These are phyloP conservation scores for Pogonomyrmex barbatus DNA, from an alignment of 1,140 invertebrate species.

Conservation along the genomic window DNA sequence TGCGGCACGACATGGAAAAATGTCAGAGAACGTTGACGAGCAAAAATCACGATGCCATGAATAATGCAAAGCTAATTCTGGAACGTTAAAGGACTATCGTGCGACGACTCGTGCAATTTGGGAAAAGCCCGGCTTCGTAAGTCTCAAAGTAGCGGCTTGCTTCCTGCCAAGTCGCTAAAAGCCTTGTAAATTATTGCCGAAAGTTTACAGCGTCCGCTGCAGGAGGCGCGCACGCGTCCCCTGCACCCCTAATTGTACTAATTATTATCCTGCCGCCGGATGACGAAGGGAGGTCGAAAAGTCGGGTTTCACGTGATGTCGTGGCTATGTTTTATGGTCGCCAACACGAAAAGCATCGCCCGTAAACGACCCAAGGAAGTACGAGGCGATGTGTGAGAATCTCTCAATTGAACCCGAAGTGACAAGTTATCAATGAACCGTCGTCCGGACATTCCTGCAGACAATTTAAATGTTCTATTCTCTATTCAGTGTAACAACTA, in stretches of 20 bases:
- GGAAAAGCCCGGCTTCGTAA: slow-evolving; percentile 52
- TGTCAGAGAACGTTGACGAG: slow-evolving; percentile 31
- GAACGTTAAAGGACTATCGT: slow-evolving; percentile 53
- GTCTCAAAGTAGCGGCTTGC: slow-evolving; percentile 36
- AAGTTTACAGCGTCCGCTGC: slow-evolving; percentile 68
- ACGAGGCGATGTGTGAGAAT: slow-evolving; percentile 44
- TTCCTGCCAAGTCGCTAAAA: slow-evolving; percentile 66
- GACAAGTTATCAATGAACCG: not conserved
- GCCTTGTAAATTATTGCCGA: slow-evolving; percentile 73
- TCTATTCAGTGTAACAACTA: not conserved
- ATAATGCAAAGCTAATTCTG: slow-evolving; percentile 50
- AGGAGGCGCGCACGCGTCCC: slow-evolving; percentile 49
- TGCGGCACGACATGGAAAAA: not conserved
- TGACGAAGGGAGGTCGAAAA: slow-evolving; percentile 30
- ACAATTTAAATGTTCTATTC: not conserved
- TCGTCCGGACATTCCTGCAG: not conserved
- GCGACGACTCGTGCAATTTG: slow-evolving; percentile 57
- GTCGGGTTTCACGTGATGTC: slow-evolving; percentile 68
- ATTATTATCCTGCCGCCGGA: slow-evolving; percentile 76
- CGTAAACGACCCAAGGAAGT: slow-evolving; percentile 14
- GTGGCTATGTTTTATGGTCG: slow-evolving; percentile 63
- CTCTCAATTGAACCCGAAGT: slow-evolving; percentile 25
- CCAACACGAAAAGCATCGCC: slow-evolving; percentile 61
- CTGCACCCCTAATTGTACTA: slow-evolving; percentile 71
- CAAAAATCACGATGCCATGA: slow-evolving; percentile 44